Evolutionary conservation across 23 tunicate genomes (phyloP), one percentile per base, ranked within the genome.

Genomic region (Ascidia mentula): DNA sequence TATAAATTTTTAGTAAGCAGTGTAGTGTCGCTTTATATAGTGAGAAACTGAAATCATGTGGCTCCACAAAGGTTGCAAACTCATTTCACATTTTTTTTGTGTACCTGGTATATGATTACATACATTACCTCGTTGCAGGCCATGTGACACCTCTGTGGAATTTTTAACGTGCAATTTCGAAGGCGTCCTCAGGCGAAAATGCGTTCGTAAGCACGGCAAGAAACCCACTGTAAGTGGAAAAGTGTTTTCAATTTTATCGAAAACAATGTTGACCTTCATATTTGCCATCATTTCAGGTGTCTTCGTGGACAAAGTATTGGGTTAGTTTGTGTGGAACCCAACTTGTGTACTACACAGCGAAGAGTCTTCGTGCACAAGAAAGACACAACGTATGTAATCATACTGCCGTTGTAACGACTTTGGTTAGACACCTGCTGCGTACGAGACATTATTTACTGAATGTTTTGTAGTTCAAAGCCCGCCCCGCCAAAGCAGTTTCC

Each of bases 291-390:
- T 73, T 69, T 0, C 85, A 92, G 97, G 79, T 92, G 60, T 79
- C 91, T 1, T 40, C 84, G 1, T 87, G 92, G 92, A 80, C 92
- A 17, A 86, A 83, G 69, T 92, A 84, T 72, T 92, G 97, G 97
- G 89, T 83, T 31, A 61, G 79, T 46, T 46, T 92, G 15, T 82
- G 82, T 59, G 81, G 71, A 61, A 82, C 77, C 36, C 82, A 83
- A 40, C 82, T 92, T 20, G 78, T 87, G 12, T 92, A 88, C 74
- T 82, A 74, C 40, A 77, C 82, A 18, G 82, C 88, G 0, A 92
- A 92, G 75, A 22, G 74, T 4, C 38, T 91, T 6, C 38, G 87
- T 40, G 84, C 78, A 2, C 69, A 37, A 7, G 96, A 90, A 31
- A 39, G 89, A 69, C 81, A 76, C 33, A 89, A 90, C 76, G 96